Conservation (phyloP, 2,888 invertebrate genomes). For the Dynastes tityus region DNA sequence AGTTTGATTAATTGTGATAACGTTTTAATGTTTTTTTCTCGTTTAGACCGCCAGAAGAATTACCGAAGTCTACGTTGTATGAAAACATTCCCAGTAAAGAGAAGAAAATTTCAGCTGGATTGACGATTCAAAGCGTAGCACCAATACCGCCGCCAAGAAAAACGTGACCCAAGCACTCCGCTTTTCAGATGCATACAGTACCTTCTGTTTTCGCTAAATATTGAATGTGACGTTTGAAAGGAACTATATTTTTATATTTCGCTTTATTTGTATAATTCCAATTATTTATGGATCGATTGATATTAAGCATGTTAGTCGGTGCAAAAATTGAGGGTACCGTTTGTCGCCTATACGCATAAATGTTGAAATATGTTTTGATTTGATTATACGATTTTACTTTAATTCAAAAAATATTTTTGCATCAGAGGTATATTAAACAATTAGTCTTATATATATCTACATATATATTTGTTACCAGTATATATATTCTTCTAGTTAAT, state of each 20-base stretch:
- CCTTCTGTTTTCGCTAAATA: constrained; percentile 49
- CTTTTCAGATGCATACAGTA: constrained; percentile 25
- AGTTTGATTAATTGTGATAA: no score
- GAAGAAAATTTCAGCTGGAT: constrained; percentile 62
- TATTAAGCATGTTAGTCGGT: constrained; percentile 27
- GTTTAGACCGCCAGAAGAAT: constrained; percentile 73
- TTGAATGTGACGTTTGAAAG: constrained; percentile 38
- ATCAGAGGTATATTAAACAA: constrained; percentile 33
- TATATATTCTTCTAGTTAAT: constrained; percentile 30
- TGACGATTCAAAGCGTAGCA: constrained; percentile 63
- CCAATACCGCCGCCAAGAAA: constrained; percentile 68
- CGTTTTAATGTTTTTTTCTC: not conserved
- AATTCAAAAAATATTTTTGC: constrained; percentile 40
- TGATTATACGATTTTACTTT: constrained; percentile 42
- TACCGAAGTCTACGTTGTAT: constrained; percentile 71
- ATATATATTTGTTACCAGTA: constrained; percentile 46
- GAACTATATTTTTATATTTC: constrained; percentile 43
- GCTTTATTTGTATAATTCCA: constrained; percentile 34
- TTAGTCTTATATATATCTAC: constrained; percentile 41
- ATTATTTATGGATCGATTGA: constrained; percentile 36
- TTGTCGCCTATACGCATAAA: constrained; percentile 14
- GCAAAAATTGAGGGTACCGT: constrained; percentile 27
- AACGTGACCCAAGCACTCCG: constrained; percentile 65
- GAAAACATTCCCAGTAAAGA: constrained; percentile 73
- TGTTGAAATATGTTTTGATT: constrained; percentile 46